Percentiles rank a stretch among this genome's conserved stretches.
These are phyloP conservation scores for Hirtodrosophila cameraria DNA, from an alignment of 2,888 invertebrate genomes.

Conservation along the genomic window DNA sequence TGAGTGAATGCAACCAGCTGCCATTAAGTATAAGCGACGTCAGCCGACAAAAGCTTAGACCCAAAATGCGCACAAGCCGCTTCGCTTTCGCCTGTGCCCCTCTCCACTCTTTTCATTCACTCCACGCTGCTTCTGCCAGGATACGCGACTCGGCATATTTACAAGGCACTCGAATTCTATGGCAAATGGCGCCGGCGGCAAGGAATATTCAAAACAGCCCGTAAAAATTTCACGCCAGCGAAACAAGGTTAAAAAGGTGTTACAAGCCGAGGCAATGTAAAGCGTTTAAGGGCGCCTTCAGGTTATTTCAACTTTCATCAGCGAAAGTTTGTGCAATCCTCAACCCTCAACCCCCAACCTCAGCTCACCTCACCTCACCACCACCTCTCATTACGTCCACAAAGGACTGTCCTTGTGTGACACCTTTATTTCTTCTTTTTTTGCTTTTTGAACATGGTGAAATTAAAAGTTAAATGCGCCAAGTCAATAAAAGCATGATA, in stretches of 20 bases:
- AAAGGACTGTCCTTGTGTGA: conserved; percentile 23
- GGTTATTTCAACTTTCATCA: conserved; percentile 52
- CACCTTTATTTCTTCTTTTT: no score
- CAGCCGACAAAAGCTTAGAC: conserved; percentile 50
- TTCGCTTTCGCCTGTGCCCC: background rate
- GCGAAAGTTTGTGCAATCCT: conserved; percentile 40
- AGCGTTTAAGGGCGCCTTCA: conserved; percentile 58
- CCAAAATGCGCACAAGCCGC: background rate
- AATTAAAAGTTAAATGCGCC: conserved; percentile 75
- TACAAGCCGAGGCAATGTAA: conserved; percentile 28
- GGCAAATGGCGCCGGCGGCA: conserved; percentile 21
- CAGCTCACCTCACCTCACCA: background rate
- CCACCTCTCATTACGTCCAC: background rate
- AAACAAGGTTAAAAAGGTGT: conserved; percentile 76
- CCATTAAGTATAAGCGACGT: conserved; percentile 63
- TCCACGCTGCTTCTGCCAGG: conserved; percentile 6
- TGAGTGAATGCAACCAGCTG: conserved; percentile 40
- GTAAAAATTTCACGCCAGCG: conserved; percentile 67
- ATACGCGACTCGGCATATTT: conserved; percentile 52
- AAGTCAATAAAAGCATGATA: conserved; percentile 73
- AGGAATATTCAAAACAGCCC: conserved; percentile 51
- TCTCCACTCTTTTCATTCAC: no score
- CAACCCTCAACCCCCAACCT: no score
- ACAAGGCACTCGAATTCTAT: conserved; percentile 56
- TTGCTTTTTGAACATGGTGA: conserved; percentile 38